Evolutionary conservation across 2,113 vertebrate genomes (phyloP).

Genomic region (Monopterus albus): DNA sequence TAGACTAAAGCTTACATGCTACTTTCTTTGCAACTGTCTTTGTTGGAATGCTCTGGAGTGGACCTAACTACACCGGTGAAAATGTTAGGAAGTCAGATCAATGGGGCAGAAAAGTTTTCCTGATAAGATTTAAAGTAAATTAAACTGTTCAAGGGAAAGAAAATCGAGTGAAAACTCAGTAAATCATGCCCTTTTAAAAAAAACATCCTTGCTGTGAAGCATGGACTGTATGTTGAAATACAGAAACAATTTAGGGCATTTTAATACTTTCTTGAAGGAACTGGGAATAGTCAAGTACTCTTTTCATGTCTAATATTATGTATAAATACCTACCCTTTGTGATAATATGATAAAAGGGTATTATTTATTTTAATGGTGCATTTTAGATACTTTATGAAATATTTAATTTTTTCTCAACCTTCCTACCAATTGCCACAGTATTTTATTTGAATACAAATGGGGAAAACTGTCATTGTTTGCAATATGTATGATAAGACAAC

Average conservation of each 20-base stretch:
- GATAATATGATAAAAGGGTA: background rate
- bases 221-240: too few relatives aligned
- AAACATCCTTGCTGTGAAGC: constrained; percentile 18
- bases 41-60: background rate
- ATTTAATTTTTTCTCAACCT: background rate
- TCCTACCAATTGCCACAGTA: background rate
- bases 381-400: background rate
- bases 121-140: constrained; percentile 5
- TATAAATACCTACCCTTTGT: too few relatives aligned
- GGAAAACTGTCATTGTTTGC: background rate
- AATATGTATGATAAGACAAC: background rate
- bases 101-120: background rate
- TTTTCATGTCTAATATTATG: background rate
- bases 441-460: constrained; percentile 6
- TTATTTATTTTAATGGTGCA: background rate
- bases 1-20: background rate
- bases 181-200: too few relatives aligned
- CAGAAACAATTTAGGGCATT: too few relatives aligned
- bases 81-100: background rate
- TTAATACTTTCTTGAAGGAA: background rate
- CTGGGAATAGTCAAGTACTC: background rate
- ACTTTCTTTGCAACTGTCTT: background rate
- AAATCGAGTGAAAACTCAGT: background rate
- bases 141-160: background rate
- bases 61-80: background rate